phyloP scores from a whole-genome alignment of 2,113 vertebrate genomes.

The Alouatta palliata region DNA sequence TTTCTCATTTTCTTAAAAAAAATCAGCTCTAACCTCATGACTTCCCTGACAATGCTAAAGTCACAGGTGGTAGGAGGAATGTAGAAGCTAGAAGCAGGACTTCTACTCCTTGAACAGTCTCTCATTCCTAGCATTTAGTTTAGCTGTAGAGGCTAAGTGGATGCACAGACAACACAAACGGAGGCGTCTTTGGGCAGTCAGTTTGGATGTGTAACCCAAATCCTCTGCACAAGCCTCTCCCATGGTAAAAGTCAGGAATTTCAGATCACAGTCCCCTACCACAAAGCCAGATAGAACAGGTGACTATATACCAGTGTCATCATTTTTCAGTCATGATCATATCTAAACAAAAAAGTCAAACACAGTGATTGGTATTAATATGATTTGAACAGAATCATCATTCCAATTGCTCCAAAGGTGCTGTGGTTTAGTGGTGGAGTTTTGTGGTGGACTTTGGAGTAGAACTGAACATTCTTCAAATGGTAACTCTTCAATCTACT shows the following conservation, averaged over 20 bases:
- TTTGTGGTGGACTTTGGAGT: background rate
- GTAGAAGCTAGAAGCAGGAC: conserved; percentile 67
- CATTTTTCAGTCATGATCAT: background rate
- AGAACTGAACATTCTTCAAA: background rate
- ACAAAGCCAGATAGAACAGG: background rate
- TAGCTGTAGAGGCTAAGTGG: background rate
- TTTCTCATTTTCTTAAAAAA: conserved; percentile 78
- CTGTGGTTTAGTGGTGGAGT: background rate
- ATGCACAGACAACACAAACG: background rate
- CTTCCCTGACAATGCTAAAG: conserved; percentile 77
- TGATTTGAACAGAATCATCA: background rate
- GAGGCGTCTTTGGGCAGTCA: background rate
- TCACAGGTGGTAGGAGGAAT: conserved; percentile 69
- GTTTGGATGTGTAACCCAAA: background rate
- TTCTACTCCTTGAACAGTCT: conserved; percentile 72
- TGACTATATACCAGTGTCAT: background rate
- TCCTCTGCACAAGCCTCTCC: background rate
- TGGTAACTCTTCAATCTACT: background rate
- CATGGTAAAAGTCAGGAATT: background rate
- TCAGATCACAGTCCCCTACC: background rate
- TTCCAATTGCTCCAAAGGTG: background rate
- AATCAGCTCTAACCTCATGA: conserved; percentile 77
- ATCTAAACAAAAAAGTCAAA: background rate
- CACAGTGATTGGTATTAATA: background rate
- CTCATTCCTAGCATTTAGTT: conserved; percentile 8